A percentile compares a stretch with the other conserved stretches of the same genome.
Evolutionary conservation across 2,797 vertebrate species (phyloP).

Genomic region (Hippocampus kuda): DNA sequence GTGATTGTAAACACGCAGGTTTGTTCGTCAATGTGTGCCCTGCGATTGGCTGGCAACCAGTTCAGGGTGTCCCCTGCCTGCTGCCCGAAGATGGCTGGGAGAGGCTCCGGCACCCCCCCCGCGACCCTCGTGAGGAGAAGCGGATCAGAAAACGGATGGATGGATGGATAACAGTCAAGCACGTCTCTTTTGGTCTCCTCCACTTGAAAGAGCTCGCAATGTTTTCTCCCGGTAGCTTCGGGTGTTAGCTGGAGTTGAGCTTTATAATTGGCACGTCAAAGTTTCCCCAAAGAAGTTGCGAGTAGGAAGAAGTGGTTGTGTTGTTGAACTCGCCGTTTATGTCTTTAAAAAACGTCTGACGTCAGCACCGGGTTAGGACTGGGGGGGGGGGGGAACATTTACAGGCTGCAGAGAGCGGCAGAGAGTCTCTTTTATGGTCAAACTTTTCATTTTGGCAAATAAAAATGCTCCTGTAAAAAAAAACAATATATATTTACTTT

Average conservation of each 20-base stretch:
- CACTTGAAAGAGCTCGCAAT: background rate
- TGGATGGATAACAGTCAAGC: background rate
- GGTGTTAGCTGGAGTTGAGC: background rate
- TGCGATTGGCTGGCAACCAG: no score
- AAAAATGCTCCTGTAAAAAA: constrained; percentile 3
- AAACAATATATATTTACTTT: background rate
- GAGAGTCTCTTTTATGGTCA: constrained; percentile 4
- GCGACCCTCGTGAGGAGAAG: no score
- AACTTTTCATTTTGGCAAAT: constrained; percentile 8
- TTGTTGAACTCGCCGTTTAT: background rate
- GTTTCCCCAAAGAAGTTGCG: background rate
- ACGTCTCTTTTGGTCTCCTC: background rate
- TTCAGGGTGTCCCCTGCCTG: no score
- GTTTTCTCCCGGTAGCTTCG: background rate
- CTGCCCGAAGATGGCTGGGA: no score
- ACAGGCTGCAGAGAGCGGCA: background rate
- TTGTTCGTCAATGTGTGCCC: no score
- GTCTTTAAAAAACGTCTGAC: background rate
- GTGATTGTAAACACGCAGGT: no score
- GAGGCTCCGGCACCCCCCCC: no score
- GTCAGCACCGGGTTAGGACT: background rate
- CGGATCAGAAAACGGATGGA: no score
- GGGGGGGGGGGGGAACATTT: no score
- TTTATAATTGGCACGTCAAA: background rate
- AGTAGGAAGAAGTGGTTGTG: background rate